These are phyloP conservation scores for Campopleginae sp. DNA, from an alignment of 2,888 invertebrate genomes.

Conservation along the genomic window DNA sequence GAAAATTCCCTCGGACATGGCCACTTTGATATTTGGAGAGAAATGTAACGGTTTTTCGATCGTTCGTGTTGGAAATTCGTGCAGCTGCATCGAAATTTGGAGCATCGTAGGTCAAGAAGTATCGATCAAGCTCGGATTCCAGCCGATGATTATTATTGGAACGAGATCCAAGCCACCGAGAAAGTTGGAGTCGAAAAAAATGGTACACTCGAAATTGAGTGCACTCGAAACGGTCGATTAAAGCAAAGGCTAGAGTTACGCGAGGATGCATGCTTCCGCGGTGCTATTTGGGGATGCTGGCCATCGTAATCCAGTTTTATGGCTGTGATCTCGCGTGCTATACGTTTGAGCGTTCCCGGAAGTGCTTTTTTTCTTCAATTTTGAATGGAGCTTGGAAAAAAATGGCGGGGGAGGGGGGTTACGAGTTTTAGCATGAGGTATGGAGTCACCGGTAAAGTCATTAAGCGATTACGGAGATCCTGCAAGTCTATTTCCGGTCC, in stretches of 20 bases:
- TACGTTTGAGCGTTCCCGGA: conserved; percentile 38
- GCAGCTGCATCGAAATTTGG: background rate
- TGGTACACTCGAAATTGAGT: conserved; percentile 31
- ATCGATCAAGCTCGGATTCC: background rate
- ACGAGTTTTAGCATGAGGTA: conserved; percentile 29
- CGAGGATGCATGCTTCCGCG: conserved; percentile 32
- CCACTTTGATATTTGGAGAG: background rate
- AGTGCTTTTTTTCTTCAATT: conserved; percentile 34
- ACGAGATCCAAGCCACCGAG: background rate
- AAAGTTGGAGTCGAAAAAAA: background rate
- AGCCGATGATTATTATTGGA: background rate
- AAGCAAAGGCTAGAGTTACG: conserved; percentile 51
- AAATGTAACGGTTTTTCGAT: background rate
- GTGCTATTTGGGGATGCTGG: conserved; percentile 32
- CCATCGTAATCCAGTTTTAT: conserved; percentile 62
- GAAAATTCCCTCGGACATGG: background rate
- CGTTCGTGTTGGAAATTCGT: background rate
- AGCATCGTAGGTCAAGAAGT: background rate
- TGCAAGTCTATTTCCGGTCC: background rate
- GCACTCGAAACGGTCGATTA: conserved; percentile 52
- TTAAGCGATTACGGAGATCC: conserved; percentile 27
- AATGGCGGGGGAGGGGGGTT: background rate
- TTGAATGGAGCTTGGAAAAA: background rate
- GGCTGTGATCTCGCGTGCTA: conserved; percentile 25
- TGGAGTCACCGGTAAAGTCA: conserved; percentile 48